Evolutionary conservation across 2,888 invertebrate genomes (phyloP).

Genomic region (Penaeus monodon): DNA sequence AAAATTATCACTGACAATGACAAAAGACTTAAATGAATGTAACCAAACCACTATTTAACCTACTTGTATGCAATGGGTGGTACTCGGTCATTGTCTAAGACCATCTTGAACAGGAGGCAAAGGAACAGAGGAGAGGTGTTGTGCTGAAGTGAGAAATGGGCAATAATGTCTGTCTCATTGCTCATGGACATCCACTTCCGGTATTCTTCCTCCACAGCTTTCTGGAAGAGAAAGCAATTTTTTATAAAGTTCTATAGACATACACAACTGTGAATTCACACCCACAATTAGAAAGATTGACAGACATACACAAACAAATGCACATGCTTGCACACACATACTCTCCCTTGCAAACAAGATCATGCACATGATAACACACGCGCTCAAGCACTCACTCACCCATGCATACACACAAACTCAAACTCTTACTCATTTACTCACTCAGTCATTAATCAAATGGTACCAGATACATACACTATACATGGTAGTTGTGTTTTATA

Average conservation of each 20-base stretch:
- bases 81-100: conserved; percentile 92
- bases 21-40: neutral
- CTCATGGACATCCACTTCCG: conserved; percentile 97
- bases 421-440: no score
- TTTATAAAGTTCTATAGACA: neutral
- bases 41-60: conserved; percentile 66
- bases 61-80: conserved; percentile 96
- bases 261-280: neutral
- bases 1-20: neutral
- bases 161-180: conserved; percentile 95
- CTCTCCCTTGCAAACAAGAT: no score
- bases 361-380: no score
- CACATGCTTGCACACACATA: no score
- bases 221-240: conserved; percentile 45
- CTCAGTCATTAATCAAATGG: no score
- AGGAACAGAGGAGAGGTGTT: conserved; percentile 87
- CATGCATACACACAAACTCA: no score
- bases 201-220: conserved; percentile 94
- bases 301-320: no score
- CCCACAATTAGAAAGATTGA: no score
- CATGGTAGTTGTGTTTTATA: no score
- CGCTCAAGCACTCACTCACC: no score
- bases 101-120: conserved; percentile 94
- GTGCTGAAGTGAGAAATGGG: conserved; percentile 90
- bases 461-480: no score